Evolutionary conservation across 2,113 vertebrate genomes (phyloP), one percentile per base, ranked within the genome.

Genomic region (Mus pahari): DNA sequence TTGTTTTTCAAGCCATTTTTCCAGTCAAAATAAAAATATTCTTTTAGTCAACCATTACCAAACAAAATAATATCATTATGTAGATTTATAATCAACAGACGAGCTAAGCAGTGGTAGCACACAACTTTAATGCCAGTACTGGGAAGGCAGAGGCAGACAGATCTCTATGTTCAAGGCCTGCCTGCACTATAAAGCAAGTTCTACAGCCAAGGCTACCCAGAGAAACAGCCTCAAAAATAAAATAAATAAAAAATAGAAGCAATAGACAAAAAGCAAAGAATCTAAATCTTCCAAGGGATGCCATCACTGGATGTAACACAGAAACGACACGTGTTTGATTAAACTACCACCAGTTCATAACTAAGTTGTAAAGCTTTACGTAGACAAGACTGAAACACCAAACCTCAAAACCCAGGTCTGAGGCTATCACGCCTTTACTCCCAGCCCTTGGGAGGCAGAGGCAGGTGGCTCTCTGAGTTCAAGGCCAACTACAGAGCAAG

Each of bases 1-100:
- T 14, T 64, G 11, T 73, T 91, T 94, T 94, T 45, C 90, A 97
- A 66, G 42, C 42, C 88, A 91, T 95, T 82, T 94, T 96, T 71
- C n/a, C 42, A 89, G 20, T 45, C 42, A 64, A 95, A 86, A n/a
- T 62, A 78, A 91, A 26, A 90, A 75, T 68, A 90, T 78, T 95
- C 60, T 93, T 89, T 84, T 28, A 84, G 13, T 10, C 89, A 89
- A 92, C 19, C 19, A 71, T 86, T 77, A 66, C 33, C n/a, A 95
- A 88, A 55, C 74, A 91, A 93, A 89, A 36, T 62, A 94, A 2
- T 17, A 94, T 42, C 8, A 45, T 42, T 33, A 86, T 22, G 50
- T 31, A 89, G 26, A 94, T 89, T 26, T 77, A 36, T 75, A 79
- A 88, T 73, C n/a, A 83, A 62, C 1, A 81, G 13, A 73, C 48